Evolutionary conservation across 2,113 vertebrate species (phyloP), one percentile per base, ranked within the genome.

Genomic region (Dicaeum eximium): DNA sequence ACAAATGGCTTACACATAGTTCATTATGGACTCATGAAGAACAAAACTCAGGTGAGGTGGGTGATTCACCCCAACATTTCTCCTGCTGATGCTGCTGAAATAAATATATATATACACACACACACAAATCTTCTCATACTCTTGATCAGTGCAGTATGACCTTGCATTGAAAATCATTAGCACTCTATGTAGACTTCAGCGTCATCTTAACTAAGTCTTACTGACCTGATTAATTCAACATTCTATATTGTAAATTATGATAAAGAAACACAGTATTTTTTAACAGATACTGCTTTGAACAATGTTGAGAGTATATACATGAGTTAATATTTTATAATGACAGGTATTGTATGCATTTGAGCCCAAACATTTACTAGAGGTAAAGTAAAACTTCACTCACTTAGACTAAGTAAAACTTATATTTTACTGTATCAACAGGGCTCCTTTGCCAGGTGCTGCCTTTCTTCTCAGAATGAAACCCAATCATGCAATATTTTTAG

Each of bases 401-500:
- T 60, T 27, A 60, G 23, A 60, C 15, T 27, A 61, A 28, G 25
- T 61, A 61, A 61, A 28, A 38, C 35, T 47, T 66, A 33, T 0
- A 0, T 80, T 89, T 89, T 66, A 58, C 38, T 35, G 1, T 25
- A 71, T 38, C 65, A 80, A 72, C 14, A 74, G 28, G 4, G 22
- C 22, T 92, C 47, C 42, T 82, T 54, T 80, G 50, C 57, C 74
- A 88, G 24, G 44, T 77, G 27, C 21, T 92, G 69, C 20, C 44
- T 58, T 86, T 62, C 69, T 71, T 88, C 88, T 66, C 91, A 31
- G 77, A 88, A 74, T 40, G 75, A 86, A 94, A 92, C 14, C 1
- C 8, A 92, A 93, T 51, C 21, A 0, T 6, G 22, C 33, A 83
- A 25, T 92, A 92, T 77, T 94, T 96, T 95, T 93, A 95, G 88